Base-by-base conservation (phyloP, 2,888 invertebrate genomes). In the Augochlorella aurata region DNA sequence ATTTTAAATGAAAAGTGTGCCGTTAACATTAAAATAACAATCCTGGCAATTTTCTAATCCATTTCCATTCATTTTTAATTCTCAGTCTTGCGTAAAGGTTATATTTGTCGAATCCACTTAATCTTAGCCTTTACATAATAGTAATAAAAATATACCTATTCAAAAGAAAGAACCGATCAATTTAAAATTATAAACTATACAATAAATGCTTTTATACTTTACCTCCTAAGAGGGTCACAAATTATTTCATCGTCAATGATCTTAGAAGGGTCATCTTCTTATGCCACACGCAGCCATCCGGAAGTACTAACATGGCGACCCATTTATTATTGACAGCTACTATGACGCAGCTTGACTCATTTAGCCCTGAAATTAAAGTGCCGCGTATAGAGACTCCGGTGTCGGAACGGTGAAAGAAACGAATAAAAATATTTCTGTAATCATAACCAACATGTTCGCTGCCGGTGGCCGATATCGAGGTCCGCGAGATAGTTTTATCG, bases 361-460 rank as follows among this genome's bases (percentile, higher is more conserved):
- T 24, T 8, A 29, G 58, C 2, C 21, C 24, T 29, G 21, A 38
- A 29, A 8, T 58, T 58, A 58, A 21, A 58, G 2, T 0, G 24
- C 16, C 7, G 2, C 14, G 7, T 24, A 58, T 12, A 8, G 7
- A 8, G 24, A 16, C 24, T 24, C 8, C 2, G 14, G 18, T 18
- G 5, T 24, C 24, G 24, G 2, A 24, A 16, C 8, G 5, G 29
- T 29, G 58, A 29, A 29, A 58, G 38, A 58, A 29, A 58, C 58
- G 16, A 44, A 65, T 65, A n/a, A 44, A 65, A 65, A 44, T 65
- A 44, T 65, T 44, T 65, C 38, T 44, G n/a, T 38, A 14, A 65
- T n/a, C 65, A n/a, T 65, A 18, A 44, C 65, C 44, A 44, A 44
- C n/a, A 63, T 38, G 38, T 65, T 65, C 44, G 44, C 38, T n/a